Conservation (phyloP, 2,113 vertebrate species). For the Ammospiza caudacuta region DNA sequence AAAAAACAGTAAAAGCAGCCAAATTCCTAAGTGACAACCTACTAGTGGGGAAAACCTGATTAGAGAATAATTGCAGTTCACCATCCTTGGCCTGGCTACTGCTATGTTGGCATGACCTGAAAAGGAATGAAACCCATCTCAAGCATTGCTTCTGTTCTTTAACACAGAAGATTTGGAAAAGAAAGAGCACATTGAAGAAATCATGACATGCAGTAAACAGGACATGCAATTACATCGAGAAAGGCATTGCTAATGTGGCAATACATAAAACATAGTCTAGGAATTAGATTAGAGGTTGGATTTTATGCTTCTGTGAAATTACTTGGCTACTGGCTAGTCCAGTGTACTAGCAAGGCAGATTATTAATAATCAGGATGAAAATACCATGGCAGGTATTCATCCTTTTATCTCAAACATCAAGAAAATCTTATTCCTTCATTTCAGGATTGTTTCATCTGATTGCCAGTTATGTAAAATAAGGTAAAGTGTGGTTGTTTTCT, state of each 20-base stretch:
- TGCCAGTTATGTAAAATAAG: background rate
- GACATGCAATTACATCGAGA: background rate
- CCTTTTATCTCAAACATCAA: background rate
- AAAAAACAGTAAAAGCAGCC: background rate
- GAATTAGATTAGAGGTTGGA: background rate
- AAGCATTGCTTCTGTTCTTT: background rate
- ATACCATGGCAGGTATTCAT: background rate
- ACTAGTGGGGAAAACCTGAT: background rate
- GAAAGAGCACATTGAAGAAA: background rate
- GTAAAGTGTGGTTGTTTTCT: background rate
- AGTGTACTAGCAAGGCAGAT: background rate
- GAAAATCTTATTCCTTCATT: background rate
- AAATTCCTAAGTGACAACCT: background rate
- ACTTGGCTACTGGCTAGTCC: background rate
- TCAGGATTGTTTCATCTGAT: background rate
- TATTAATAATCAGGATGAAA: background rate
- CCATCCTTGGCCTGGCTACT: background rate
- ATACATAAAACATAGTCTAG: background rate
- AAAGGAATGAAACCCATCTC: background rate
- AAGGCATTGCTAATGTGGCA: background rate
- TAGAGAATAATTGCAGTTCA: background rate
- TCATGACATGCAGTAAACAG: background rate
- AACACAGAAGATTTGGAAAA: background rate
- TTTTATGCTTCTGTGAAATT: background rate
- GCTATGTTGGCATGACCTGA: background rate